A percentile compares a stretch with the other conserved stretches of the same genome.
These are phyloP conservation scores for Melinopterus prodromus DNA, from an alignment of 2,888 invertebrate genomes.

Conservation along the genomic window DNA sequence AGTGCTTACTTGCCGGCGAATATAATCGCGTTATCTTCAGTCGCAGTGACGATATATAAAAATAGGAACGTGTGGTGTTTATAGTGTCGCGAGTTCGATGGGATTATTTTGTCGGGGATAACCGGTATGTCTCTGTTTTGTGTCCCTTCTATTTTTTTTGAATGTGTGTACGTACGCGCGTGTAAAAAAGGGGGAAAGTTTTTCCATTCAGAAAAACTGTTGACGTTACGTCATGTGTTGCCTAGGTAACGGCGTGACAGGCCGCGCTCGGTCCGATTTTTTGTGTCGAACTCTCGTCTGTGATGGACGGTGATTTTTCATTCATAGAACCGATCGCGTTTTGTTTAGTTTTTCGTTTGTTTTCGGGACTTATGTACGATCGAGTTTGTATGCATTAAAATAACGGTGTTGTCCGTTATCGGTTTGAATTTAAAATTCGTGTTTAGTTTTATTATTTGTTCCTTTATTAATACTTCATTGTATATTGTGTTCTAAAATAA, in stretches of 20 bases:
- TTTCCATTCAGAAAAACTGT: slow-evolving; percentile 68
- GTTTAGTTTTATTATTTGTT: no score
- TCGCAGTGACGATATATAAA: neutral
- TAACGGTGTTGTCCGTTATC: no score
- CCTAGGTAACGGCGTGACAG: slow-evolving; percentile 52
- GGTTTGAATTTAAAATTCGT: no score
- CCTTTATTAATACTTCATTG: no score
- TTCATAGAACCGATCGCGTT: neutral
- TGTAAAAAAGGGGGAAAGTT: neutral
- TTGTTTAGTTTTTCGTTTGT: neutral
- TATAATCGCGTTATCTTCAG: neutral
- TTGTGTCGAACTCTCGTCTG: slow-evolving; percentile 28
- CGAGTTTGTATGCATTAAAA: no score
- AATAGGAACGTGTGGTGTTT: neutral
- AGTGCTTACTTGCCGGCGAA: neutral
- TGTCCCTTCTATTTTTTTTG: no score
- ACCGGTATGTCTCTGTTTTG: no score
- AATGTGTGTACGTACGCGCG: neutral
- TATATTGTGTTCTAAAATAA: no score
- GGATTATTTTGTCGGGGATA: no score
- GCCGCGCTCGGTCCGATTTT: neutral
- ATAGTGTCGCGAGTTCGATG: no score
- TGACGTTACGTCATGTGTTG: slow-evolving; percentile 59
- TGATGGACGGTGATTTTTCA: neutral
- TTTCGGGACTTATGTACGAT: neutral